phyloP scores from a whole-genome alignment of 2,797 vertebrate genomes.

The Yasuhikotakia modesta region DNA sequence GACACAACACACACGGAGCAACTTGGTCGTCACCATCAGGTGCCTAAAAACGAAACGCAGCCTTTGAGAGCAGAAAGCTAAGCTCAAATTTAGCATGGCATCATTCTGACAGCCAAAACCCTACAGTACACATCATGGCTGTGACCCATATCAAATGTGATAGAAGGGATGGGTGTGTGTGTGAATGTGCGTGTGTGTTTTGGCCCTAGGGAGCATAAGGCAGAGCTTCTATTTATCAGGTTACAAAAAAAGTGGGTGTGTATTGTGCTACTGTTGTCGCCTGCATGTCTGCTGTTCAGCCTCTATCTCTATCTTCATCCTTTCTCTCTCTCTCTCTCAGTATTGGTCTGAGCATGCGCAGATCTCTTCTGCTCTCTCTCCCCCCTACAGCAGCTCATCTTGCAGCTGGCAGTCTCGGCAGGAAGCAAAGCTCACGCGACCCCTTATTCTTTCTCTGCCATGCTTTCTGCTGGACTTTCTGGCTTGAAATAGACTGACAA shows the following conservation, averaged over 20 bases:
- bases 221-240: constrained; percentile 75
- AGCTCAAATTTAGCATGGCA: constrained; percentile 31
- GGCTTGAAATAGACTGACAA: background rate
- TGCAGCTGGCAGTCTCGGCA: constrained; percentile 71
- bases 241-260: constrained; percentile 80
- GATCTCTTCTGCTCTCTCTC: constrained; percentile 15
- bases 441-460: constrained; percentile 50
- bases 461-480: background rate
- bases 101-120: constrained; percentile 44
- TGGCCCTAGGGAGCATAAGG: constrained; percentile 67
- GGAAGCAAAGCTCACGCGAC: constrained; percentile 68
- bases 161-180: constrained; percentile 19
- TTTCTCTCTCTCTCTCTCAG: constrained; percentile 7
- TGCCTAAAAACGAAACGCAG: constrained; percentile 62
- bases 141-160: constrained; percentile 46
- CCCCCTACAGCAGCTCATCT: constrained; percentile 63
- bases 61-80: constrained; percentile 27
- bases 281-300: constrained; percentile 76
- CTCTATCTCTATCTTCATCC: constrained; percentile 52
- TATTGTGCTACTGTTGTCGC: constrained; percentile 74
- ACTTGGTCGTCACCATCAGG: background rate
- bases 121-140: constrained; percentile 46
- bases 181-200: constrained; percentile 39
- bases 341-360: constrained; percentile 4
- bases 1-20: constrained; percentile 60